phyloP scores from a whole-genome alignment of 2,888 invertebrate species.

The Drosophila stalkeri region DNA sequence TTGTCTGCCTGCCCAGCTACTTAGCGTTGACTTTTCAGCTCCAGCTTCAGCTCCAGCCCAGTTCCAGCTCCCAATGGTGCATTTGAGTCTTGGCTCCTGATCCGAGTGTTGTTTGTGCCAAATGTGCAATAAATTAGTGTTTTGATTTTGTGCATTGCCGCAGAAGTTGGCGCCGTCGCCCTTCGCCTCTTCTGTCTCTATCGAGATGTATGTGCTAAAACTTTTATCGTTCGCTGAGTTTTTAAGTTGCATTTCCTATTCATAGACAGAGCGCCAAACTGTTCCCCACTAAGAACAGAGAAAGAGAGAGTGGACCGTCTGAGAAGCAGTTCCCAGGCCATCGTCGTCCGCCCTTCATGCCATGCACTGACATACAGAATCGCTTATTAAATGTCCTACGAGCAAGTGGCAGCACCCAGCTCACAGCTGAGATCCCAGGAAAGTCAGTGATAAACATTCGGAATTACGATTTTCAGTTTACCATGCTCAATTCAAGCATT shows the following conservation, averaged over 20 bases:
- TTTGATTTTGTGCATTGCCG: conserved; percentile 76
- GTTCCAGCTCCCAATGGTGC: conserved; percentile 51
- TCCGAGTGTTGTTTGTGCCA: conserved; percentile 74
- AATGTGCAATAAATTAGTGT: conserved; percentile 80
- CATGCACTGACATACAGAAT: conserved; percentile 61
- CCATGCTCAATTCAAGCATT: conserved; percentile 60
- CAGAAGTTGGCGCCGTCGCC: conserved; percentile 63
- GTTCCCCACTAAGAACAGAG: conserved; percentile 22
- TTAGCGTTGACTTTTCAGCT: conserved; percentile 49
- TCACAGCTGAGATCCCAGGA: conserved; percentile 5
- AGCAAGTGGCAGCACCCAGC: too few relatives aligned
- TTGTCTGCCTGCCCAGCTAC: conserved; percentile 52
- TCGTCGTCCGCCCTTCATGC: conserved; percentile 37
- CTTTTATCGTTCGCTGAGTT: conserved; percentile 75
- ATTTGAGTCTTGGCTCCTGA: conserved; percentile 64
- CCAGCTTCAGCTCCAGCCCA: conserved; percentile 19
- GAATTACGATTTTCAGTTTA: conserved; percentile 50
- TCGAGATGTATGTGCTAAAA: conserved; percentile 67
- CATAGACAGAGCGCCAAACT: conserved; percentile 64
- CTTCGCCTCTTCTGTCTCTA: neutral
- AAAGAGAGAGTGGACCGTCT: neutral
- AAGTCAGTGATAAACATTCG: conserved; percentile 62
- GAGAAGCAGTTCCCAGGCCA: conserved; percentile 31
- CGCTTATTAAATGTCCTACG: conserved; percentile 59
- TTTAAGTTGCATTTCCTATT: conserved; percentile 71